Base-by-base conservation (phyloP, 2,113 vertebrate species). In the Micromys minutus region DNA sequence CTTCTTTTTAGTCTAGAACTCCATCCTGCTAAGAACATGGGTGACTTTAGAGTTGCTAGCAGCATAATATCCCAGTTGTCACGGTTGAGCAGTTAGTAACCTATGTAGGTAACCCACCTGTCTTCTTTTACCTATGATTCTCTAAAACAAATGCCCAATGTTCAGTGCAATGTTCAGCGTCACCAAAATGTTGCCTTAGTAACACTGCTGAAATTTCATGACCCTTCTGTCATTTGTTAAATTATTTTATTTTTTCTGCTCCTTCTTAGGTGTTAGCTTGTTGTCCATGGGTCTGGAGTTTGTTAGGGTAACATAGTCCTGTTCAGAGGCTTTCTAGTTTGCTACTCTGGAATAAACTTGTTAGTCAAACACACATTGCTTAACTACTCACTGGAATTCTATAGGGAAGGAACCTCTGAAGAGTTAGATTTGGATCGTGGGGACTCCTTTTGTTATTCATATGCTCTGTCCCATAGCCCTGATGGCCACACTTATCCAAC, bases 401-500 rank as follows among this genome's bases (percentile, higher is more conserved):
- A 19, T 5, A 74, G 52, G 67, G 45, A 36, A 69, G 69, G 29
- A 34, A 77, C 31, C 36, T 91, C 29, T 45, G 76, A 0, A 21
- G 29, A 81, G 10, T 36, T 31, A 42, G 24, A 81, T 77, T 72
- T 93, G 29, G 24, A 29, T 92, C 3, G 11, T 80, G 24, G 87
- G 65, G n/a, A 65, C 24, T 57, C 24, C 26, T 92, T 39, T 67
- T 80, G 57, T 59, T 61, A 36, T 92, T 88, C 52, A 81, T 72
- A 89, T 87, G 29, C 31, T 69, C 86, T 67, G 72, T 47, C 36
- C 93, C 86, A 90, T 77, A 87, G 42, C 7, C 22, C 10, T 79
- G 79, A 93, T 63, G 91, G 16, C 6, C 76, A 31, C 36, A 89
- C 81, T 91, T 55, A 80, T 42, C 22, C n/a, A 16, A 84, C 24